Evolutionary conservation across 2,888 invertebrate genomes (phyloP).

Genomic region (Meganola albula): DNA sequence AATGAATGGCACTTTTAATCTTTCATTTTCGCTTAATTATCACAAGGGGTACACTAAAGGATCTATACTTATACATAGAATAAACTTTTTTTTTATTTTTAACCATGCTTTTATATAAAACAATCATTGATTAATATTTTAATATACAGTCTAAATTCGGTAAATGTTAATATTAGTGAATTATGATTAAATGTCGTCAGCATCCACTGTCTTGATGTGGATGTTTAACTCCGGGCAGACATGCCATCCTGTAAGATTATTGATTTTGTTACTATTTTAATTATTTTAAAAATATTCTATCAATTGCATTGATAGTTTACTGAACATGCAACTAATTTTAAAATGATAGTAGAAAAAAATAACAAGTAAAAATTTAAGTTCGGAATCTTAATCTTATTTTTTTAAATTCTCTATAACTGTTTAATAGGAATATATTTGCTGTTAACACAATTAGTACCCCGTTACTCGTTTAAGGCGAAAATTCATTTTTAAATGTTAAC

Average conservation of each 20-base stretch:
- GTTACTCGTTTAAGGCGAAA: too few relatives aligned
- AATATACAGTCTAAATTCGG: slow-evolving; percentile 26
- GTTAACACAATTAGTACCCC: too few relatives aligned
- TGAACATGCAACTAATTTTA: too few relatives aligned
- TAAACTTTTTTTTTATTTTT: background rate
- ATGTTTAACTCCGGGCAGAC: slow-evolving; percentile 55
- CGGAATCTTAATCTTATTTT: too few relatives aligned
- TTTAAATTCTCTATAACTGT: too few relatives aligned
- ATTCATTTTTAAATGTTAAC: too few relatives aligned
- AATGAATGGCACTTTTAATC: slow-evolving; percentile 57
- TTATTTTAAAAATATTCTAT: slow-evolving; percentile 7
- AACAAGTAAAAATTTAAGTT: too few relatives aligned
- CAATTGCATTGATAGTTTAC: too few relatives aligned
- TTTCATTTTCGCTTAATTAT: slow-evolving; percentile 53
- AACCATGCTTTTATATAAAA: slow-evolving; percentile 17
- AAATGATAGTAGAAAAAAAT: too few relatives aligned
- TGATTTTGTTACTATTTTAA: slow-evolving; percentile 13
- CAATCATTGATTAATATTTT: slow-evolving; percentile 14
- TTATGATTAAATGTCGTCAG: slow-evolving; percentile 18
- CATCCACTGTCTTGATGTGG: slow-evolving; percentile 40
- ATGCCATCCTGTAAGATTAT: slow-evolving; percentile 66
- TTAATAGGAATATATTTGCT: too few relatives aligned
- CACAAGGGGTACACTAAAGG: slow-evolving; percentile 45
- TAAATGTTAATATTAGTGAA: slow-evolving; percentile 19
- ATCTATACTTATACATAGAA: slow-evolving; percentile 19